phyloP scores from a whole-genome alignment of 2,888 invertebrate genomes.

The Microdon myrmicae region DNA sequence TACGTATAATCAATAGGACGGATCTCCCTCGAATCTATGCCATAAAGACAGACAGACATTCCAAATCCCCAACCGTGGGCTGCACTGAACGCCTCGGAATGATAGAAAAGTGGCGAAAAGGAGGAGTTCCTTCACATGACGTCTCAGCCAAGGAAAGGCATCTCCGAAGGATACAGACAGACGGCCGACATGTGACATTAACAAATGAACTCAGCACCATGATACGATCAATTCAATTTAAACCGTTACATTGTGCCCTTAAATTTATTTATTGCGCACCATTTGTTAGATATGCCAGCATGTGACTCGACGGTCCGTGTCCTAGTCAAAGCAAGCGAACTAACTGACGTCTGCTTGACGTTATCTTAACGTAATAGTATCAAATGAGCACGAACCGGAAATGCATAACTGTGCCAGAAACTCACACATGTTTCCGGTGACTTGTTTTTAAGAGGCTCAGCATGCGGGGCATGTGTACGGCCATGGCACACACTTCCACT shows the following conservation, averaged over 20 bases:
- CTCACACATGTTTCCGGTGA: constrained; percentile 30
- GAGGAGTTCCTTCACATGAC: constrained; percentile 21
- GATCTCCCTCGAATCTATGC: too few species aligned
- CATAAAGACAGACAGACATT: constrained; percentile 24
- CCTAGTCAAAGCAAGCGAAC: constrained; percentile 2
- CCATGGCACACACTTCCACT: not conserved
- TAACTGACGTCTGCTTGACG: constrained; percentile 33
- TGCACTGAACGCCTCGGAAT: constrained; percentile 25
- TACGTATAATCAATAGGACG: constrained; percentile 2
- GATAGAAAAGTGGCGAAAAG: not conserved
- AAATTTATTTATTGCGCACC: constrained; percentile 43
- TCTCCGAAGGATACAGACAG: constrained; percentile 17
- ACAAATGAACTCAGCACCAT: constrained; percentile 39
- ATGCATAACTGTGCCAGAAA: constrained; percentile 41
- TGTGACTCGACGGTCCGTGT: not conserved
- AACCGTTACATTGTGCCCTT: constrained; percentile 34
- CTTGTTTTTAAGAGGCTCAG: constrained; percentile 29
- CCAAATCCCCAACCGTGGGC: too few species aligned
- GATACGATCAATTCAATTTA: constrained; percentile 49
- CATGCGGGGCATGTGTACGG: not conserved
- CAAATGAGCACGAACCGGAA: constrained; percentile 40
- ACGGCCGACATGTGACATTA: constrained; percentile 41
- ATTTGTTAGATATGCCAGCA: constrained; percentile 24
- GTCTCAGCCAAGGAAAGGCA: constrained; percentile 3
- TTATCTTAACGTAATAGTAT: constrained; percentile 47